Evolutionary conservation across 1,140 invertebrate genomes (phyloP), one percentile per base, ranked within the genome.

Genomic region (Anagrus nilaparvatae): DNA sequence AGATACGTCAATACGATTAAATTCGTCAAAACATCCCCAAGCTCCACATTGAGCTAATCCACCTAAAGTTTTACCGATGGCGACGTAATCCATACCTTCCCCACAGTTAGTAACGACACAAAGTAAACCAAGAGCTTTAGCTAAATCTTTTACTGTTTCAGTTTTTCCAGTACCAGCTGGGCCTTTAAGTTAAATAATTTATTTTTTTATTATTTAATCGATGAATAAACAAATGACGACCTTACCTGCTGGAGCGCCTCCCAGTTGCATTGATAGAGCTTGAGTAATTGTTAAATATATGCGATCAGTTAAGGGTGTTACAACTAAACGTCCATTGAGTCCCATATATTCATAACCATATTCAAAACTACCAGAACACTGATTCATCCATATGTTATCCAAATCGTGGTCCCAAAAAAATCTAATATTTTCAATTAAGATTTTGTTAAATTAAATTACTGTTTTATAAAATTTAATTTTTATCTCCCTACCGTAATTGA

Each of bases 341-440:
- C 91, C 91, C 87, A 93, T 92, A 55, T 93, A 94, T 59, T 94
- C 90, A 54, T 92, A 94, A 12, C 89, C 89, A 56, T 92, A 94
- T 41, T 89, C 81, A 59, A 94, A 93, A 18, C 69, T 61, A 24
- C 85, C 87, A 1, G 84, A 87, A 58, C 88, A 94, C 54, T 94
- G 90, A 32, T 79, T 69, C 6, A 92, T 78, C 58, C 79, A 76
- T 4, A 92, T 59, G 50, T 89, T 85, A 59, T 93, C 87, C 20
- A 80, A 68, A 47, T 79, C 73, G 55, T 82, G 86, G 3, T 82
- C 65, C 89, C 89, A 94, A 59, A 93, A 94, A 67, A 92, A 94
- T 47, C 87, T 69, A 25, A 21, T 35, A 7, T 4, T 25, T 7
- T 30, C 9, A 41, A 29, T 23, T 8, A 25, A 14, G 30, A 10